phyloP scores from a whole-genome alignment of 2,888 invertebrate species.

The Protophormia terraenovae region DNA sequence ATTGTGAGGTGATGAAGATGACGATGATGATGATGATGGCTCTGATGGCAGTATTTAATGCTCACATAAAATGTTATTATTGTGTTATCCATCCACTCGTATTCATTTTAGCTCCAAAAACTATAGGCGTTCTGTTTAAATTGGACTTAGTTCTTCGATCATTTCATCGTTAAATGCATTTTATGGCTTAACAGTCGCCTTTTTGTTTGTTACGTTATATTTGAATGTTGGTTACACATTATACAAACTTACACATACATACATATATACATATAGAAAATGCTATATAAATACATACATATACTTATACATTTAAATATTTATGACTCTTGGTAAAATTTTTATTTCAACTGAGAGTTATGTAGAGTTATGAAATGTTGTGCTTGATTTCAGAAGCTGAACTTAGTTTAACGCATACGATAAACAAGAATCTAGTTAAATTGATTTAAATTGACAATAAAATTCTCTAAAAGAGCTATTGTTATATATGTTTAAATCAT shows the following conservation, averaged over 20 bases:
- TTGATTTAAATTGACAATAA: conserved; percentile 62
- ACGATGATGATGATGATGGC: conserved; percentile 3
- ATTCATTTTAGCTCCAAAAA: conserved; percentile 11
- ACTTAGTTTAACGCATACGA: conserved; percentile 66
- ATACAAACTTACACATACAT: too few species aligned
- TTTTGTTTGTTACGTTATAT: conserved; percentile 7
- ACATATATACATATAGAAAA: neutral
- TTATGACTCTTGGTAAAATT: neutral
- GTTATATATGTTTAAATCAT: conserved; percentile 27
- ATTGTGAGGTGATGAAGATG: conserved; percentile 25
- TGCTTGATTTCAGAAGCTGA: conserved; percentile 65
- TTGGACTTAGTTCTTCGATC: conserved; percentile 56
- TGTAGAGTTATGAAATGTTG: neutral
- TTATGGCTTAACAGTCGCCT: conserved; percentile 66
- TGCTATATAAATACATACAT: neutral
- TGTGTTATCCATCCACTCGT: conserved; percentile 43
- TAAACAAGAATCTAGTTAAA: conserved; percentile 53
- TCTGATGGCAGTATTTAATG: conserved; percentile 24
- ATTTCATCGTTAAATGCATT: conserved; percentile 57
- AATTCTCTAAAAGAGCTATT: conserved; percentile 42
- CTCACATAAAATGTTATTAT: conserved; percentile 57
- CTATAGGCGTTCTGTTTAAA: conserved; percentile 40
- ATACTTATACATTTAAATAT: neutral
- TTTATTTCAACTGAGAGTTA: neutral
- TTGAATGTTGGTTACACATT: conserved; percentile 25